Conservation (phyloP, 2,113 vertebrate genomes). For the Axis porcinus region DNA sequence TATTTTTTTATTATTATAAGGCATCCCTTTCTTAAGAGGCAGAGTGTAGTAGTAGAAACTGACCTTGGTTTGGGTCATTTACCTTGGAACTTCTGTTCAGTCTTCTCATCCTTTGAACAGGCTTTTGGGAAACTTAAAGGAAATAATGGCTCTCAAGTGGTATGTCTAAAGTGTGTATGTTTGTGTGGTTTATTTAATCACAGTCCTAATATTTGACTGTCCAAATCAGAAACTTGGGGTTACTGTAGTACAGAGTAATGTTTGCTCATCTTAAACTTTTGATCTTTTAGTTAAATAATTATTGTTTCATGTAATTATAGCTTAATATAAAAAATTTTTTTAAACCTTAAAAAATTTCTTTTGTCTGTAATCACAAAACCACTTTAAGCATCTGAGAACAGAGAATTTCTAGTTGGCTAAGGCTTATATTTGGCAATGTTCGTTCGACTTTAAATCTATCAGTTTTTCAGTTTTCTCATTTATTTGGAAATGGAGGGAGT, state of each 20-base stretch:
- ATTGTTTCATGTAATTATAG: background rate
- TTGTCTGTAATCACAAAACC: background rate
- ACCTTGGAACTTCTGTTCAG: background rate
- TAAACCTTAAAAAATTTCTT: no score
- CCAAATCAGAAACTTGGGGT: background rate
- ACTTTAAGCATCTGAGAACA: background rate
- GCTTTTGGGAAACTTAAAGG: background rate
- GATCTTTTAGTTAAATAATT: background rate
- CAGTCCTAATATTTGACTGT: background rate
- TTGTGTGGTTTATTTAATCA: background rate
- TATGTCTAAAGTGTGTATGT: background rate
- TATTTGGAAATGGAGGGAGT: background rate
- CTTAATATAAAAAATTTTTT: background rate
- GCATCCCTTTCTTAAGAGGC: background rate
- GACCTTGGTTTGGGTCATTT: background rate
- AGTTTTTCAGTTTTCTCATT: background rate
- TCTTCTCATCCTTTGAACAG: background rate
- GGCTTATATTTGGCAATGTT: background rate
- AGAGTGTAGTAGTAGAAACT: no score
- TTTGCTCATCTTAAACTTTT: background rate
- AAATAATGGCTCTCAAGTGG: background rate
- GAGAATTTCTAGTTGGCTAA: background rate
- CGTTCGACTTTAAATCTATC: background rate
- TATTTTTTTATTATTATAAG: background rate
- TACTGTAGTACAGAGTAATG: background rate